These are phyloP conservation scores for Sebastes oblongus DNA, from an alignment of 2,797 vertebrate genomes.

Conservation along the genomic window DNA sequence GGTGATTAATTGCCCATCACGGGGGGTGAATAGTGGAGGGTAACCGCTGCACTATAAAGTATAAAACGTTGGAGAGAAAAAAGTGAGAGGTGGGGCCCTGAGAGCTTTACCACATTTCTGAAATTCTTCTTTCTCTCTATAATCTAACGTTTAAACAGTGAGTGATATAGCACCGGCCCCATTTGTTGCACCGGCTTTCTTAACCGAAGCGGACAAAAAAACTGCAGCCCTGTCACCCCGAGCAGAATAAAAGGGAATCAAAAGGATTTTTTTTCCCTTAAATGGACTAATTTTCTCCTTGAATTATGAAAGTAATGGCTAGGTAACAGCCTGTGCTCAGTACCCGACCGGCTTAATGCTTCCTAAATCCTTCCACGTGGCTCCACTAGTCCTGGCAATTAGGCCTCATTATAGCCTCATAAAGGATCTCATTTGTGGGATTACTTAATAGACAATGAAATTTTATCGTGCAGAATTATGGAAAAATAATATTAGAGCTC, in stretches of 20 bases:
- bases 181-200: constrained; percentile 83
- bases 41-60: constrained; percentile 55
- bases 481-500: constrained; percentile 91
- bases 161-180: constrained; percentile 81
- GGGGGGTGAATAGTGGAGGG: constrained; percentile 59
- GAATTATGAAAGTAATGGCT: constrained; percentile 99
- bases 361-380: constrained; percentile 99
- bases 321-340: constrained; percentile 99
- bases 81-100: constrained; percentile 34
- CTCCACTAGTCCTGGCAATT: constrained; percentile 96
- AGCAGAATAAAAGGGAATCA: constrained; percentile 91
- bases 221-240: constrained; percentile 82
- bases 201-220: constrained; percentile 84
- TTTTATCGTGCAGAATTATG: constrained; percentile 97
- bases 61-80: constrained; percentile 34
- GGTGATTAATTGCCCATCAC: constrained; percentile 76
- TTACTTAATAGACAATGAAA: constrained; percentile 98
- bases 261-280: constrained; percentile 90
- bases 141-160: constrained; percentile 72
- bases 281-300: constrained; percentile 99
- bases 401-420: constrained; percentile 99
- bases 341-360: constrained; percentile 96
- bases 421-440: constrained; percentile 97
- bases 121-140: constrained; percentile 72
- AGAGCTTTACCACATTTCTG: constrained; percentile 64